A percentile compares a stretch with the other conserved stretches of the same genome.
phyloP scores from a whole-genome alignment of 2,888 invertebrate species.

The Zele albiditarsus region DNA sequence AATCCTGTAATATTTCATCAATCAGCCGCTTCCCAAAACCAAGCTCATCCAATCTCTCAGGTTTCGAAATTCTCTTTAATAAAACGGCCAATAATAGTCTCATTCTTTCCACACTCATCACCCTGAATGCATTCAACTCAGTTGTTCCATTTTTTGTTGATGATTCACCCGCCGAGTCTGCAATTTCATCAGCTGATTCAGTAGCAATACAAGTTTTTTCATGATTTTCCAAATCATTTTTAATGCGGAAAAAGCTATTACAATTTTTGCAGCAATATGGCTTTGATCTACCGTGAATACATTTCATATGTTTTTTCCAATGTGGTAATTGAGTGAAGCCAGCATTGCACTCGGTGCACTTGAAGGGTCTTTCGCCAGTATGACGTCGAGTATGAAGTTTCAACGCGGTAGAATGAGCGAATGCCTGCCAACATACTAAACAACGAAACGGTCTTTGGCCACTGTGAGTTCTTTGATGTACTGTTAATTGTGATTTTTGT shows the following conservation, averaged over 20 bases:
- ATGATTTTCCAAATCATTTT: constrained; percentile 82
- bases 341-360: constrained; percentile 77
- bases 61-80: constrained; percentile 87
- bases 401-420: constrained; percentile 89
- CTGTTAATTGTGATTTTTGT: constrained; percentile 88
- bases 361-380: constrained; percentile 90
- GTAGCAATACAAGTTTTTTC: constrained; percentile 66
- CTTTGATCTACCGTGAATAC: constrained; percentile 85
- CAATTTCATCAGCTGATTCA: constrained; percentile 41
- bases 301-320: constrained; percentile 90
- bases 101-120: constrained; percentile 83
- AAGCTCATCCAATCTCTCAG: constrained; percentile 83
- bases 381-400: constrained; percentile 88
- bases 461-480: constrained; percentile 88
- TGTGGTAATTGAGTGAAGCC: constrained; percentile 89
- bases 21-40: constrained; percentile 85
- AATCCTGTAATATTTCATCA: constrained; percentile 86
- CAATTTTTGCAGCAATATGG: constrained; percentile 86
- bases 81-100: constrained; percentile 86
- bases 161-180: constrained; percentile 49
- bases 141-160: constrained; percentile 45
- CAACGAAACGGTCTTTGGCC: constrained; percentile 89
- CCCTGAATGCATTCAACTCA: constrained; percentile 70
- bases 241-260: constrained; percentile 83
- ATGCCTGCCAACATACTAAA: constrained; percentile 85